These are phyloP conservation scores for Aphodius granarius DNA, from an alignment of 2,888 invertebrate genomes.

Conservation along the genomic window DNA sequence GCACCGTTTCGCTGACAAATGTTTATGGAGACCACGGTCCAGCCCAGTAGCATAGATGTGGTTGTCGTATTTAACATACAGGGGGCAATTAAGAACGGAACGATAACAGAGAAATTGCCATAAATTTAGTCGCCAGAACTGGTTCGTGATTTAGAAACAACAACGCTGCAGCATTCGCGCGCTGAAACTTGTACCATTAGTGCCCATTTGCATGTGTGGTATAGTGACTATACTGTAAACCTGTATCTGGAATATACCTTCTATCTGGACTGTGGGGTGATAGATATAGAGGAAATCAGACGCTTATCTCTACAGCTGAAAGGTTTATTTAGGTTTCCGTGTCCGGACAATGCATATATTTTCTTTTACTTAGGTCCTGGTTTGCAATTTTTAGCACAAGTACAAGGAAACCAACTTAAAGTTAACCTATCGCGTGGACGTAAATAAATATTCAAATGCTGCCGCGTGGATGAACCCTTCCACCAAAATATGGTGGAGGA, in stretches of 20 bases:
- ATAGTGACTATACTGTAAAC: too few species aligned
- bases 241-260: too few species aligned
- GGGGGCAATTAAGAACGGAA: constrained; percentile 26
- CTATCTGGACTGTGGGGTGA: not conserved
- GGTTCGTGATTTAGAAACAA: constrained; percentile 22
- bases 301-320: not conserved
- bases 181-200: not conserved
- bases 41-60: not conserved
- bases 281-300: not conserved
- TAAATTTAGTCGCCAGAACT: constrained; percentile 19
- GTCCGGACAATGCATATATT: not conserved
- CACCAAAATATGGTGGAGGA: too few species aligned
- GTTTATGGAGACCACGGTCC: constrained; percentile 13
- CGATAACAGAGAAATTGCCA: constrained; percentile 28
- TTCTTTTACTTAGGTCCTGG: not conserved
- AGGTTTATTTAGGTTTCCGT: not conserved
- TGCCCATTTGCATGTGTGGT: not conserved
- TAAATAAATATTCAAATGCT: too few species aligned
- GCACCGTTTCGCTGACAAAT: constrained; percentile 12
- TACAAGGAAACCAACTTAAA: too few species aligned
- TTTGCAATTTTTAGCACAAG: not conserved
- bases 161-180: not conserved
- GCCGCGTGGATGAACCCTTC: too few species aligned
- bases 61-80: constrained; percentile 21
- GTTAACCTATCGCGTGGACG: too few species aligned